Conservation (phyloP, 2,797 vertebrate species). For the Melanotaenia maccullochi region DNA sequence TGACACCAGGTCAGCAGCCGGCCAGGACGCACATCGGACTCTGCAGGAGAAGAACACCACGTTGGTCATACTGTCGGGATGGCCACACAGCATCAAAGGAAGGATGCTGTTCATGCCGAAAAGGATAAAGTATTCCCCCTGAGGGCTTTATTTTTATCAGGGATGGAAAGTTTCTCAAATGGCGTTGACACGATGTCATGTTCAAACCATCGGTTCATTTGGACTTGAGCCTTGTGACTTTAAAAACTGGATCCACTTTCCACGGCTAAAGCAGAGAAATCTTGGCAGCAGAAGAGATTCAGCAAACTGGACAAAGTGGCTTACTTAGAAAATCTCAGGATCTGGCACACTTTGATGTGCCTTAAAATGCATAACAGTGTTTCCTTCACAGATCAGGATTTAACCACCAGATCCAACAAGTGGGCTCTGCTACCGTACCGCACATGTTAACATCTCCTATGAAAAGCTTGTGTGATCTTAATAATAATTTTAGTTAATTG, state of each 20-base stretch:
- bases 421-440: background rate
- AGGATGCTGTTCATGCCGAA: background rate
- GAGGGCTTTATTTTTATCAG: conserved; percentile 8
- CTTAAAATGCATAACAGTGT: background rate
- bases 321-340: background rate
- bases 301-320: conserved; percentile 3
- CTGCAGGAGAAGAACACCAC: conserved; percentile 67
- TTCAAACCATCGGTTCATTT: background rate
- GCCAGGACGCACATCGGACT: conserved; percentile 89
- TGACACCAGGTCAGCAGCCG: conserved; percentile 95
- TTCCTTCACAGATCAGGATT: background rate
- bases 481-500: background rate
- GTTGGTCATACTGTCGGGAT: background rate
- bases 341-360: background rate
- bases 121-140: background rate
- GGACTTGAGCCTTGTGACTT: background rate
- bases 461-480: background rate
- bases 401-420: background rate
- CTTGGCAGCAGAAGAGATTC: conserved; percentile 9
- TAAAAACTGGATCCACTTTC: conserved; percentile 16
- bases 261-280: conserved; percentile 16
- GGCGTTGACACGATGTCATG: background rate
- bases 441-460: background rate
- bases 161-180: conserved; percentile 7
- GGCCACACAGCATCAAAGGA: conserved; percentile 4